Evolutionary conservation across 2,797 vertebrate species (phyloP).

Genomic region (Cynopterus sphinx): DNA sequence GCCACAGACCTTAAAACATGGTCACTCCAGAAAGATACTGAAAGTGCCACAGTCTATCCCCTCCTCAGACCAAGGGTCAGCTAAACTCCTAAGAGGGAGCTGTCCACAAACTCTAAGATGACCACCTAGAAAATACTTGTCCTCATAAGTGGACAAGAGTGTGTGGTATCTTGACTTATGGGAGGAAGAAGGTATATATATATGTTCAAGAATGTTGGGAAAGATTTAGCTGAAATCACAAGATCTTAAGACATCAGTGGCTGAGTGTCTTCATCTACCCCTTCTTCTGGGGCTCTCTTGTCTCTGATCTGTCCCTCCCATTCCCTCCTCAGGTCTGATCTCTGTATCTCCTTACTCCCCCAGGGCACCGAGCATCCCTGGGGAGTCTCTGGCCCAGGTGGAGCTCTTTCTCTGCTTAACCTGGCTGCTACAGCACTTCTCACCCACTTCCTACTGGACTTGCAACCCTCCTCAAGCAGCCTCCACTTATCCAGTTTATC

Average conservation of each 20-base stretch:
- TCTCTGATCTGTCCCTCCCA: background rate
- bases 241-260: background rate
- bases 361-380: conserved; percentile 83
- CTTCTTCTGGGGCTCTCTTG: no score
- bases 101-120: background rate
- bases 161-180: background rate
- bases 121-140: background rate
- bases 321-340: background rate
- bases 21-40: background rate
- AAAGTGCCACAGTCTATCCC: background rate
- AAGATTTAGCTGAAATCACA: background rate
- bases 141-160: background rate
- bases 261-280: background rate
- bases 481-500: conserved; percentile 60
- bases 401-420: conserved; percentile 87
- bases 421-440: conserved; percentile 76
- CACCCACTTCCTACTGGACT: conserved; percentile 69
- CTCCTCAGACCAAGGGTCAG: background rate
- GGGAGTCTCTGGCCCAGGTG: conserved; percentile 86
- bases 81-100: background rate
- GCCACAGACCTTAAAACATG: background rate
- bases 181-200: background rate
- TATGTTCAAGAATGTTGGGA: background rate
- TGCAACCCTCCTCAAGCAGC: conserved; percentile 55
- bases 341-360: background rate